These are phyloP conservation scores for Arbacia lixula DNA, from an alignment of 53 echinoderm and acorn worm genomes.

Conservation along the genomic window DNA sequence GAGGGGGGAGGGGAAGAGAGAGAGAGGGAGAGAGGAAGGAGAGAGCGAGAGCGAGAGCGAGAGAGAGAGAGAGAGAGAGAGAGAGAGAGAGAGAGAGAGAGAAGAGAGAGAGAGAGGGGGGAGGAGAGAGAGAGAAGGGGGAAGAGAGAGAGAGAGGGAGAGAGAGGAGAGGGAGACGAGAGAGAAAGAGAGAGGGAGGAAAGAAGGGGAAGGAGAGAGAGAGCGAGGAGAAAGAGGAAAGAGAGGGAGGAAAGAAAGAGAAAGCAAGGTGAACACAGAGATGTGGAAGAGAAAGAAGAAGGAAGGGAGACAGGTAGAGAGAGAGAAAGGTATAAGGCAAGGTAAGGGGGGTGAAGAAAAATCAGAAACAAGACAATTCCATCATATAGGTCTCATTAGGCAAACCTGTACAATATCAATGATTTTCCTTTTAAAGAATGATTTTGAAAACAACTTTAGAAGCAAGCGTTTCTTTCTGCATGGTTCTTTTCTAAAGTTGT, in stretches of 20 bases:
- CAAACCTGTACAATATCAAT: no score
- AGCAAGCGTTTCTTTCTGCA: no score
- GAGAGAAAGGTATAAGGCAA: neutral
- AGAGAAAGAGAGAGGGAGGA: neutral
- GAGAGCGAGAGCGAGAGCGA: neutral
- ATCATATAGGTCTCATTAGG: no score
- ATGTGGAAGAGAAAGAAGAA: neutral
- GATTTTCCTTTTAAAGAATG: no score
- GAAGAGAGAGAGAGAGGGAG: neutral
- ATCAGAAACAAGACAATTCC: no score
- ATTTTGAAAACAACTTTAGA: no score
- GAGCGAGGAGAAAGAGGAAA: neutral
- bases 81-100: neutral
- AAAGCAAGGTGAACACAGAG: neutral
- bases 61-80: constrained; percentile 11
- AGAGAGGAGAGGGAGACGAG: neutral
- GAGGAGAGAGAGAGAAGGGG: neutral
- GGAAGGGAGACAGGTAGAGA: neutral
- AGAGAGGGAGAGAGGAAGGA: neutral
- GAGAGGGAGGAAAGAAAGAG: neutral
- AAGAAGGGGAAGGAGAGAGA: neutral
- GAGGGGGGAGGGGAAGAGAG: neutral
- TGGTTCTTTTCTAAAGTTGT: no score
- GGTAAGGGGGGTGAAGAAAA: no score
- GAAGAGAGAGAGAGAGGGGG: neutral